A percentile compares a stretch with the other conserved stretches of the same genome.
phyloP scores from a whole-genome alignment of 2,797 vertebrate species.

The Pipistrellus nathusii region DNA sequence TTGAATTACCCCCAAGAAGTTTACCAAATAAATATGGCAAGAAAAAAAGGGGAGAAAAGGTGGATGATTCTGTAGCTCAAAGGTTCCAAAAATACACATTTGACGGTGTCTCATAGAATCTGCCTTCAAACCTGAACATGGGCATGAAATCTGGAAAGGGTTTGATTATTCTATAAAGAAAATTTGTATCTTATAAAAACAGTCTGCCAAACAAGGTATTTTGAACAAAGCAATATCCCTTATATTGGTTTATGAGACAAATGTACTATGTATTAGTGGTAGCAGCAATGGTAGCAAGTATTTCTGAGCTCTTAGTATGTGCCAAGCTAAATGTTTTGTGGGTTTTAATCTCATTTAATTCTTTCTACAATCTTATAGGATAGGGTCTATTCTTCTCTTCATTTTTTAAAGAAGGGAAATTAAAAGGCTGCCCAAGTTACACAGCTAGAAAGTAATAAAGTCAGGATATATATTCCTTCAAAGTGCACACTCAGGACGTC shows the following conservation, averaged over 20 bases:
- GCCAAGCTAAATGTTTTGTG: not conserved
- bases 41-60: not conserved
- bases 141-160: not conserved
- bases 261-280: not conserved
- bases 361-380: not conserved
- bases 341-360: conserved; percentile 11
- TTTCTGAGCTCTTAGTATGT: not conserved
- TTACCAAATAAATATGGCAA: conserved; percentile 55
- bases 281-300: not conserved
- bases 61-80: conserved; percentile 30
- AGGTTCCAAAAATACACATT: conserved; percentile 39
- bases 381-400: not conserved
- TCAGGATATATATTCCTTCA: not conserved
- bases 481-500: not conserved
- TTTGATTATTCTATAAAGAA: conserved; percentile 62
- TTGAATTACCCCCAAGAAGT: conserved; percentile 68
- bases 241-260: conserved; percentile 19
- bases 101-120: not conserved
- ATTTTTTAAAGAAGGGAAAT: not conserved
- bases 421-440: not conserved
- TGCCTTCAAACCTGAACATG: conserved; percentile 45
- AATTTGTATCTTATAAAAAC: conserved; percentile 2
- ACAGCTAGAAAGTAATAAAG: not conserved
- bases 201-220: not conserved
- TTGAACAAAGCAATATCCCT: conserved; percentile 27